Conservation (phyloP, 2,797 vertebrate genomes). For the Cephalopachus bancanus region DNA sequence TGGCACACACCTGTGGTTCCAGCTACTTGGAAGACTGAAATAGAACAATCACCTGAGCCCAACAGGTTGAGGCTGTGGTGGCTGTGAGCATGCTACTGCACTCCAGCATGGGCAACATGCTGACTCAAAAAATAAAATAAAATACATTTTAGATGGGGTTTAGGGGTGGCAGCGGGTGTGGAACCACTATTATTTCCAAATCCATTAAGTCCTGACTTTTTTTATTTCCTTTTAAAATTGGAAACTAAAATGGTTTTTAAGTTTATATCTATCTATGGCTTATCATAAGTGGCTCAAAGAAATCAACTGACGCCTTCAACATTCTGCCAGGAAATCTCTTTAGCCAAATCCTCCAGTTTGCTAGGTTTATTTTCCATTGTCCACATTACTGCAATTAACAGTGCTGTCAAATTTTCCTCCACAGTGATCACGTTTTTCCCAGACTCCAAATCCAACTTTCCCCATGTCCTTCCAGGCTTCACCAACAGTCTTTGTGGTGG, state of each 20-base stretch:
- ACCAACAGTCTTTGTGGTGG: not conserved
- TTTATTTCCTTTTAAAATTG: conserved; percentile 49
- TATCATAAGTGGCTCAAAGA: conserved; percentile 28
- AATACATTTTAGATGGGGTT: not conserved
- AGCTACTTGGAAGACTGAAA: no score
- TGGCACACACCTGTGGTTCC: no score
- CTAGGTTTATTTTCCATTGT: not conserved
- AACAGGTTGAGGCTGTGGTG: no score
- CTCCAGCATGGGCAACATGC: no score
- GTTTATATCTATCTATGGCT: not conserved
- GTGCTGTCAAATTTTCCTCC: not conserved
- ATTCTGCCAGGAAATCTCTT: conserved; percentile 34
- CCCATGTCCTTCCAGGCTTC: not conserved
- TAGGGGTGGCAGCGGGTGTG: not conserved
- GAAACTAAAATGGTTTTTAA: not conserved
- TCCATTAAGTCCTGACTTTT: not conserved
- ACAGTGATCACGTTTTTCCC: not conserved
- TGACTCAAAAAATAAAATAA: no score
- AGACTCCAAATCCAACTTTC: not conserved
- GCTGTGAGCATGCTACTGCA: no score
- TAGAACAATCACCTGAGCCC: no score
- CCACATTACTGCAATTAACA: not conserved
- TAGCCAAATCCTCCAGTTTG: conserved; percentile 3
- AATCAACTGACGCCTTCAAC: not conserved
- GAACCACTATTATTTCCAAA: conserved; percentile 61